Conservation (phyloP, 2,888 invertebrate species). For the Cataglyphis albicans region DNA sequence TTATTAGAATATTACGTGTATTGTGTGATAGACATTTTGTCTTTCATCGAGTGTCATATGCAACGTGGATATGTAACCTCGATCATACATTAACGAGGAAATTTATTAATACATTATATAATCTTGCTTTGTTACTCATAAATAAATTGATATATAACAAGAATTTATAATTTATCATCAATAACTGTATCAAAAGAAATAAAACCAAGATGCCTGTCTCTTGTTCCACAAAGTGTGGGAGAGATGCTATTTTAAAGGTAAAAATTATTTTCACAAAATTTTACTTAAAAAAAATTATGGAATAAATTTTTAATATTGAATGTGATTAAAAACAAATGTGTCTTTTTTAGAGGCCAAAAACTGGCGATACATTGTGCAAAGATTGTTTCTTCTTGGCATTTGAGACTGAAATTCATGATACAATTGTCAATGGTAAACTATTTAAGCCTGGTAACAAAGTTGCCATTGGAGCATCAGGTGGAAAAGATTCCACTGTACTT, state of each 20-base stretch:
- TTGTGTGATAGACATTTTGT: not conserved
- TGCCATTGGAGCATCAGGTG: slow-evolving; percentile 97
- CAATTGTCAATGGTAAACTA: slow-evolving; percentile 93
- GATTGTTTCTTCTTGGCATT: slow-evolving; percentile 97
- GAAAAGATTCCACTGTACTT: slow-evolving; percentile 98
- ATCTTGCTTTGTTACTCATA: not conserved
- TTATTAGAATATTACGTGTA: not conserved
- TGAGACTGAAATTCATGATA: slow-evolving; percentile 97
- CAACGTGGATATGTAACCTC: slow-evolving; percentile 3
- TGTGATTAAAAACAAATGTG: not conserved
- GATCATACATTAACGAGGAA: not conserved
- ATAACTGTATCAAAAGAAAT: not conserved
- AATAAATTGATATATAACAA: not conserved
- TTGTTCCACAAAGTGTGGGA: slow-evolving; percentile 92
- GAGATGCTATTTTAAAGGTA: slow-evolving; percentile 92
- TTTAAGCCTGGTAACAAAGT: slow-evolving; percentile 95
- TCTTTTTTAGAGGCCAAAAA: slow-evolving; percentile 93
- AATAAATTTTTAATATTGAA: not conserved
- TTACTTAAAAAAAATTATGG: not conserved
- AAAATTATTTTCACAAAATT: slow-evolving; percentile 38
- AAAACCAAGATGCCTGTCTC: slow-evolving; percentile 88
- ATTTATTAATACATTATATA: not conserved
- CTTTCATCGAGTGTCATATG: too few species aligned
- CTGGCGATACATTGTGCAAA: slow-evolving; percentile 96
- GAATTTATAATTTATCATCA: not conserved